A percentile compares a stretch with the other conserved stretches of the same genome.
phyloP scores from a whole-genome alignment of 35 echinoderm and acorn worm species.

The Acanthaster planci region DNA sequence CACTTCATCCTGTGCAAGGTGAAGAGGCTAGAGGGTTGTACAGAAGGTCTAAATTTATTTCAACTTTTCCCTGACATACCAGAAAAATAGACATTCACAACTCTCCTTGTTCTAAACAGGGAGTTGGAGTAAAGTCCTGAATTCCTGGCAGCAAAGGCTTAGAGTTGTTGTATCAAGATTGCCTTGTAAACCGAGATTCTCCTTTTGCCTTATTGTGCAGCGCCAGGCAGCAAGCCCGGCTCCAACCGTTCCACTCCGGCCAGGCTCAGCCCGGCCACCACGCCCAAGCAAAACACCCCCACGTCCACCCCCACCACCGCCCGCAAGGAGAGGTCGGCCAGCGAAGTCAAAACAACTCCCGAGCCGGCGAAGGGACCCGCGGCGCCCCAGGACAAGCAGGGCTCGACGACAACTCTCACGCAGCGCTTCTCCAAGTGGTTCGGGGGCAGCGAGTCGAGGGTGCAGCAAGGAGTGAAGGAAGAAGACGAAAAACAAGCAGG shows the following conservation, averaged over 20 bases:
- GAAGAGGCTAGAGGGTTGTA: too few relatives aligned
- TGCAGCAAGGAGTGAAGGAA: constrained; percentile 77
- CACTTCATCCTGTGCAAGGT: too few relatives aligned
- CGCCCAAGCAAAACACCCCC: constrained; percentile 53
- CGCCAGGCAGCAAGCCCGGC: constrained; percentile 53
- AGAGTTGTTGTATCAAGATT: too few relatives aligned
- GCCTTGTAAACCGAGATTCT: too few relatives aligned
- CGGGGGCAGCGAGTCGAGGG: constrained; percentile 61
- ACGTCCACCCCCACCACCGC: constrained; percentile 49
- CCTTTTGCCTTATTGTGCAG: neutral
- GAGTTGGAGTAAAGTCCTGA: too few relatives aligned
- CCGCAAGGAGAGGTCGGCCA: constrained; percentile 33
- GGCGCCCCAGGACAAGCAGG: neutral
- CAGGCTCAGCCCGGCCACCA: constrained; percentile 62
- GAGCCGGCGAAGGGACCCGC: neutral
- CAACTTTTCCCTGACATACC: too few relatives aligned
- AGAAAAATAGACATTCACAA: too few relatives aligned
- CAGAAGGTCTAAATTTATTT: too few relatives aligned
- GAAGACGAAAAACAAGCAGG: constrained; percentile 43
- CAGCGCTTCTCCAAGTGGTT: constrained; percentile 87
- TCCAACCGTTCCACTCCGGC: constrained; percentile 62
- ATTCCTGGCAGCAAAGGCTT: too few relatives aligned
- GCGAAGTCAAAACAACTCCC: neutral
- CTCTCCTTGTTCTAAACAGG: too few relatives aligned
- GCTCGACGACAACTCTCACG: constrained; percentile 34